A percentile compares a stretch with the other conserved stretches of the same genome.
These are phyloP conservation scores for Drosophila kurseongensis DNA, from an alignment of 1,140 invertebrate species.

Conservation along the genomic window DNA sequence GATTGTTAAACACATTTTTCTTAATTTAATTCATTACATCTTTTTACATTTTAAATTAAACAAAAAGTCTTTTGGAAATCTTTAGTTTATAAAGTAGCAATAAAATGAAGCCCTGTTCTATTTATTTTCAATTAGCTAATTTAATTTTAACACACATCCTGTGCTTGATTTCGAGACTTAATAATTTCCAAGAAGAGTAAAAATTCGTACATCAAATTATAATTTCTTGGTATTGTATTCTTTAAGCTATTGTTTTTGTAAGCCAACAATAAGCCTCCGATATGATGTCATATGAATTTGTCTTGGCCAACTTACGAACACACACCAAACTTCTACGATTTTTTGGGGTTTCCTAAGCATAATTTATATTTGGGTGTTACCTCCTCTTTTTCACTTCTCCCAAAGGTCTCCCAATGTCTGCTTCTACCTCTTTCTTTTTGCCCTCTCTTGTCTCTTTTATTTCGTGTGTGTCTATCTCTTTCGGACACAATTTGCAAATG, in stretches of 20 bases:
- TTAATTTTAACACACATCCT: not conserved
- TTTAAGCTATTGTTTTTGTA: not conserved
- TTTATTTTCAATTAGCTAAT: not conserved
- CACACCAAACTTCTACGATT: slow-evolving; percentile 6
- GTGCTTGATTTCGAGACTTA: not conserved
- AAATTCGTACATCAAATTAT: slow-evolving; percentile 5
- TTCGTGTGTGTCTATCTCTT: slow-evolving; percentile 13
- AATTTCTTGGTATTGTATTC: not conserved
- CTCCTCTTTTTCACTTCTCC: slow-evolving; percentile 18
- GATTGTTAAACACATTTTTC: too few species aligned
- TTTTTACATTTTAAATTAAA: too few species aligned
- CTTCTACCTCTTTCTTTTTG: slow-evolving; percentile 6
- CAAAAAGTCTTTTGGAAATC: too few species aligned
- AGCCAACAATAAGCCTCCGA: slow-evolving; percentile 4
- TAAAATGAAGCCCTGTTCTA: not conserved
- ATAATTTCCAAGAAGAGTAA: slow-evolving; percentile 9
- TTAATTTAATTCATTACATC: too few species aligned
- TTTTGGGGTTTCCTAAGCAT: slow-evolving; percentile 70
- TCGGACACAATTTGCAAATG: slow-evolving; percentile 72
- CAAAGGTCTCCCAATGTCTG: slow-evolving; percentile 15
- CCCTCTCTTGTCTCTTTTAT: not conserved
- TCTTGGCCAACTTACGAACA: slow-evolving; percentile 22
- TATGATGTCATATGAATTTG: slow-evolving; percentile 70
- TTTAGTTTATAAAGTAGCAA: too few species aligned
- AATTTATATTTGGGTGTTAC: slow-evolving; percentile 69